Evolutionary conservation across 2,113 vertebrate genomes (phyloP), one percentile per base, ranked within the genome.

Genomic region (Caranx melampygus): DNA sequence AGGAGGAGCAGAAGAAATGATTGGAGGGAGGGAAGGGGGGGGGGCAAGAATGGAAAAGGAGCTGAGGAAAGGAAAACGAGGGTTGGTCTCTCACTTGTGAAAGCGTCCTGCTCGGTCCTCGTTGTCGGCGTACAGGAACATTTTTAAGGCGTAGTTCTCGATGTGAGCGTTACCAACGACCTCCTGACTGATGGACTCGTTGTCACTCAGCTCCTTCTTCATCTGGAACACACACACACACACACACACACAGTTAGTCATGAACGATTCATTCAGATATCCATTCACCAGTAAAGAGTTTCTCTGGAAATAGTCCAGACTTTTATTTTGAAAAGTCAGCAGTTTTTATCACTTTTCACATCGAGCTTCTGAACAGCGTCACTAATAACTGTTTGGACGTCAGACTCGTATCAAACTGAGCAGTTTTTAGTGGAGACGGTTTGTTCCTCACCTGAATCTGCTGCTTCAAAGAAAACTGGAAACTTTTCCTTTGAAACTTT

Each of bases 71-170:
- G 2, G 7, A 40, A 11, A 42, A 42, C 2, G 40, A 42, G 11
- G 40, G 8, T 12, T 44, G 0, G 42, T 31, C 37, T 33, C 97
- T 92, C 94, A 99, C 98, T 99, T 99, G 95, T 99, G 97, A 94
- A 99, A 99, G 20, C 91, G 94, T 5, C 95, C 98, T 10, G 95
- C 93, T 81, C 98, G 93, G 88, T 99, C 98, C 94, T 99, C 98
- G 67, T 97, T 99, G 91, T 99, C 98, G 37, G 98, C 97, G 67
- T 99, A 99, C 3, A 99, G 94, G 94, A 99, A 99, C 96, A 99
- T 96, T 93, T 99, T 99, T 90, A 99, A 92, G 88, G 98, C 98
- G 70, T 99, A 99, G 94, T 98, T 99, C 87, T 99, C 98, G 21
- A 99, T 95, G 90, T 99, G 97, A 87, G 97, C 98, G 84, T 96